phyloP scores from a whole-genome alignment of 2,888 invertebrate species.

The Lapara coniferarum region DNA sequence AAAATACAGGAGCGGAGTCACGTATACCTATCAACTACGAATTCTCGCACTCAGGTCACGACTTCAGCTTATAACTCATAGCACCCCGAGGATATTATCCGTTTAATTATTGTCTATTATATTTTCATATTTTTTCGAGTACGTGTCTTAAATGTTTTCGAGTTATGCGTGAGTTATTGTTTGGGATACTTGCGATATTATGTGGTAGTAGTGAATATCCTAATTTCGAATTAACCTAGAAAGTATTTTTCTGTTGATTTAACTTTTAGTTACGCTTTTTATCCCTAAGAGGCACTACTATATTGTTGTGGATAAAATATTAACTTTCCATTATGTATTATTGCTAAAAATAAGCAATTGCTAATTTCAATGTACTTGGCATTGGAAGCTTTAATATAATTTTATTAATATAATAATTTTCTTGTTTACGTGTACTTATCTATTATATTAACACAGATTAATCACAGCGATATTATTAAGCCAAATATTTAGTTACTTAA shows the following conservation, averaged over 20 bases:
- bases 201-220: slow-evolving; percentile 13
- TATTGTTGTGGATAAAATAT: no score
- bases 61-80: slow-evolving; percentile 62
- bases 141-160: slow-evolving; percentile 14
- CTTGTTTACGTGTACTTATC: no score
- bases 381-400: not conserved
- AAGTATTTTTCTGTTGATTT: no score
- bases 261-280: no score
- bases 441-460: no score
- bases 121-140: slow-evolving; percentile 37
- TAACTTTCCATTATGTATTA: no score
- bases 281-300: no score
- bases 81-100: slow-evolving; percentile 57
- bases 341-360: no score
- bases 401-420: no score
- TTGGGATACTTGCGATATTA: slow-evolving; percentile 27
- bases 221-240: no score
- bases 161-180: not conserved
- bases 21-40: slow-evolving; percentile 50
- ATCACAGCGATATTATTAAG: not conserved
- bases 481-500: not conserved
- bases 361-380: no score
- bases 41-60: slow-evolving; percentile 55
- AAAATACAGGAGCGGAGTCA: slow-evolving; percentile 46
- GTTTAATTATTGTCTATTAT: slow-evolving; percentile 62